Base-by-base conservation (phyloP, 2,113 vertebrate species). In the Vidua chalybeata region DNA sequence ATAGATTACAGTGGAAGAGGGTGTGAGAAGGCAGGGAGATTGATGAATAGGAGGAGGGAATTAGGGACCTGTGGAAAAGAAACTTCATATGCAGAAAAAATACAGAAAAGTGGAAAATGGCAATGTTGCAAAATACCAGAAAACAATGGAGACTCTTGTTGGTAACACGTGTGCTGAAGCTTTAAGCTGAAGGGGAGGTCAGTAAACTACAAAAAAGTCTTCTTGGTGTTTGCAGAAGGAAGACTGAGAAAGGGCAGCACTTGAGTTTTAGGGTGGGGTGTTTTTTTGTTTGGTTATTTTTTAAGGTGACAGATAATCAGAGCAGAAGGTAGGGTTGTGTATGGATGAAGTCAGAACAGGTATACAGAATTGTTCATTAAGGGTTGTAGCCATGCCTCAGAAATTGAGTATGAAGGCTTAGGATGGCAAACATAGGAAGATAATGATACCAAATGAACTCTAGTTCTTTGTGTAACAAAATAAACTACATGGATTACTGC, bases 341-440 rank as follows among this genome's bases (percentile, higher is more conserved):
- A 18, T 73, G 58, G 13, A 39, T 83, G 43, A 87, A 87, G 41
- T 28, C 41, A 66, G 28, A 76, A 31, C 13, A 84, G 37, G 22
- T 87, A 15, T 46, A 28, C 11, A 0, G 8, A 24, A 35, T 62
- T 6, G 7, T 73, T 74, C 0, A 0, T 43, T 66, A 46, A 66
- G 43, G 11, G 52, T 35, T 0, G 0, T 80, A 37, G 68, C 16
- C 7, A 2, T 73, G 41, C 37, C 63, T 83, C 30, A 55, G 11
- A 84, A 67, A 68, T 12, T 55, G 23, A 75, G 11, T 46, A 2
- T 39, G 45, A 28, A 9, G 2, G 22, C 64, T 89, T 39, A 61
- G 28, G 22, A n/a, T 61, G 31, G 35, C 45, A 71, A 30, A 37
- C 11, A 13, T 33, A n/a, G 35, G 43, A 83, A 83, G 27, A 23